Base-by-base conservation (phyloP, 2,113 vertebrate genomes). In the Equus przewalskii region DNA sequence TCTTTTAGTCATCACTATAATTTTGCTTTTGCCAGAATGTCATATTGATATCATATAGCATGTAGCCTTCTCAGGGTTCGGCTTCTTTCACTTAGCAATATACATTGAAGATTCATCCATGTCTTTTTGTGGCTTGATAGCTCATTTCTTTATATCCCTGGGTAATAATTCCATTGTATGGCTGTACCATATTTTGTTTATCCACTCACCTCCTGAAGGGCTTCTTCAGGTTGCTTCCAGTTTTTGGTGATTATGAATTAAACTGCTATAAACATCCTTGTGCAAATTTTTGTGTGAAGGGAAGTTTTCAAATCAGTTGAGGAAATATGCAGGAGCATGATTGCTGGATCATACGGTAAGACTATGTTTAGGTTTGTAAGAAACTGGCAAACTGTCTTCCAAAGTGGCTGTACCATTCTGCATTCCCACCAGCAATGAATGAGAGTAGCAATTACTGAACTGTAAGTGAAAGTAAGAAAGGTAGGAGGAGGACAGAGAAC, bases 241-340 rank as follows among this genome's bases (percentile, higher is more conserved):
- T 46, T 97, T 78, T 19, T 18, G 65, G 85, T 22, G 69, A 76
- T 76, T 65, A 82, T 41, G 22, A 81, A 82, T 62, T 67, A 92
- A 88, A 70, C 33, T 91, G 36, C 33, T 92, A 58, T 70, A 85
- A 91, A 85, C 41, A 82, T 13, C 87, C 67, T n/a, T 49, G 58
- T 12, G 8, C 6, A 64, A 72, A 54, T 51, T 78, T 92, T 87
- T 67, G 65, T 64, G 18, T 76, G 90, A 56, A 95, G 26, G n/a
- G 76, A 64, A 44, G 70, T 78, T 91, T 96, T 94, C 58, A 94
- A 44, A 78, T 30, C 51, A 86, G 36, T 81, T 82, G 60, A 58
- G 82, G 85, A 65, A 82, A 64, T 78, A 92, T 24, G 51, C 58
- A 89, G 73, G 33, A 60, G 44, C 30, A 12, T 86, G 72, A 60